phyloP scores from a whole-genome alignment of 2,888 invertebrate genomes.

The Sesia apiformis region DNA sequence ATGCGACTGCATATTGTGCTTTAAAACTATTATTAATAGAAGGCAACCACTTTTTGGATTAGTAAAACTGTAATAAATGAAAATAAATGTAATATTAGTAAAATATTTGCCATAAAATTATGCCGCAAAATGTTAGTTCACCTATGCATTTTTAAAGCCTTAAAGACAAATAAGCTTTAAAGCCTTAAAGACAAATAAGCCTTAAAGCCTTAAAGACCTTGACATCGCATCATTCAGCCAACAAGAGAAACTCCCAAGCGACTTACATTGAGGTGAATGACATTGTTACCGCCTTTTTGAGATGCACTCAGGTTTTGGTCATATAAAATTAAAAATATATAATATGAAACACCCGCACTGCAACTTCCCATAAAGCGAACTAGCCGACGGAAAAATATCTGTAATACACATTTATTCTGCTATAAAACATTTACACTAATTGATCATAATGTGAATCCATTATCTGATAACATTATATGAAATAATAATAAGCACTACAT shows the following conservation, averaged over 20 bases:
- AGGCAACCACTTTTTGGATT: no score
- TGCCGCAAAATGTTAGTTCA: no score
- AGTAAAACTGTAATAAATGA: no score
- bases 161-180: no score
- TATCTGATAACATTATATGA: slow-evolving; percentile 10
- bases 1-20: no score
- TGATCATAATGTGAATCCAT: slow-evolving; percentile 11
- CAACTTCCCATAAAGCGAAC: slow-evolving; percentile 34
- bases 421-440: slow-evolving; percentile 15
- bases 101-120: no score
- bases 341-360: slow-evolving; percentile 31
- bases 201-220: no score
- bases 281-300: slow-evolving; percentile 38
- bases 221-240: neutral
- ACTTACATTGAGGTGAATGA: slow-evolving; percentile 69
- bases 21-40: no score
- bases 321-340: slow-evolving; percentile 13
- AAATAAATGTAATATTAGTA: no score
- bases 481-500: slow-evolving; percentile 3
- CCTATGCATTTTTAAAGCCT: no score
- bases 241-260: slow-evolving; percentile 20
- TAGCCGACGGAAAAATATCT: slow-evolving; percentile 43
- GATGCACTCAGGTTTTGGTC: slow-evolving; percentile 19
- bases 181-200: no score
- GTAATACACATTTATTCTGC: slow-evolving; percentile 27